Evolutionary conservation across 2,113 vertebrate genomes (phyloP).

Genomic region (Grus americana): DNA sequence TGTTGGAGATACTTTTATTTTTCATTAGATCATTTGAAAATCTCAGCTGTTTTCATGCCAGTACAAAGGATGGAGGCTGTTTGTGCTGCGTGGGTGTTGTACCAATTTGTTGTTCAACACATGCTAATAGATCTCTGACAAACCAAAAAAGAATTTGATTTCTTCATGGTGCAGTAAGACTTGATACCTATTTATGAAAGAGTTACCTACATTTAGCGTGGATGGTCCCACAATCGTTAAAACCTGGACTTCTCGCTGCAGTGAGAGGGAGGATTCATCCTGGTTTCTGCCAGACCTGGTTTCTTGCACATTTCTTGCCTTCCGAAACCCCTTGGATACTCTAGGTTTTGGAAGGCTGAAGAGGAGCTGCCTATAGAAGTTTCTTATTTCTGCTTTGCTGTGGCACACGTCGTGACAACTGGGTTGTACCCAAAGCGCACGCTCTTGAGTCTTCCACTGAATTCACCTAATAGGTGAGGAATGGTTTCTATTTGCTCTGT

Average conservation of each 20-base stretch:
- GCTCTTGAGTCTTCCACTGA: background rate
- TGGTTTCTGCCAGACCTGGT: background rate
- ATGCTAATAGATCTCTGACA: background rate
- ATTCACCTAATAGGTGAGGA: background rate
- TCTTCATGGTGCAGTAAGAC: background rate
- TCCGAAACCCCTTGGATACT: background rate
- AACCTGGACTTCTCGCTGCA: background rate
- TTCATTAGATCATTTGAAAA: background rate
- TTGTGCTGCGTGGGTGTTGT: rapidly evolving
- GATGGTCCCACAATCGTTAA: rapidly evolving
- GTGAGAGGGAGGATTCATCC: background rate
- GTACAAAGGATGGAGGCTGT: background rate
- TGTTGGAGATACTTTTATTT: constrained; percentile 15
- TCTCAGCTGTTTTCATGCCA: background rate
- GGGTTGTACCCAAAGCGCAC: background rate
- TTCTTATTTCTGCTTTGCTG: background rate
- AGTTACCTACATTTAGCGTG: background rate
- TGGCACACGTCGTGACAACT: background rate
- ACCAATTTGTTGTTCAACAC: background rate
- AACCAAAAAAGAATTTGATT: background rate
- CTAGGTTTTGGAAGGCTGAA: background rate
- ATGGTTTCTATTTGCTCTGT: background rate
- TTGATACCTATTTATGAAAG: background rate
- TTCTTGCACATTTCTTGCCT: background rate
- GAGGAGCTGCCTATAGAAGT: background rate